Conservation (phyloP, 2,113 vertebrate species). For the Litocranius walleri region DNA sequence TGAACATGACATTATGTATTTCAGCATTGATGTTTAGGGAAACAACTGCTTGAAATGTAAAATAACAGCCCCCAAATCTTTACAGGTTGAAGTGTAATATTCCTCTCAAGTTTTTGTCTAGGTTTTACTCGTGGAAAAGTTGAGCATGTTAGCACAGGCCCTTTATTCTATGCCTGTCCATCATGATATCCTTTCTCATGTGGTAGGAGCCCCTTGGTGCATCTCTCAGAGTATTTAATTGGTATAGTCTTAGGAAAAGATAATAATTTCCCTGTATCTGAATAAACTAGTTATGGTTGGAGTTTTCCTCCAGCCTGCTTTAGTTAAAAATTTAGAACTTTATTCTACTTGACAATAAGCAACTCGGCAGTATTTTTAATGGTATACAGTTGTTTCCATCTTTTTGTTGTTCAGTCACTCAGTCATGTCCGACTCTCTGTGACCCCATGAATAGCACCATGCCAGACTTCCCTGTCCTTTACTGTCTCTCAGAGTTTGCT, state of each 20-base stretch:
- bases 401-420: neutral
- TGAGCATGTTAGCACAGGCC: neutral
- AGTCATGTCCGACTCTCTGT: rapidly evolving
- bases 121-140: neutral
- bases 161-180: neutral
- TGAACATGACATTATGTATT: slow-evolving; percentile 56
- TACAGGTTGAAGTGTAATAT: neutral
- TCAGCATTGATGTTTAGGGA: slow-evolving; percentile 52
- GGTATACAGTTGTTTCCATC: neutral
- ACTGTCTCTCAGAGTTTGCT: neutral
- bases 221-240: neutral
- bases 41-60: slow-evolving; percentile 43
- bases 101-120: neutral
- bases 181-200: neutral
- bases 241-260: neutral
- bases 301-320: neutral
- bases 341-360: neutral
- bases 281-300: neutral
- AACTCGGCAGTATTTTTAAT: neutral
- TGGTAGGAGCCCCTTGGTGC: neutral
- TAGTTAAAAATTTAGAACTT: neutral
- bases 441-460: neutral
- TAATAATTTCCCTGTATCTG: neutral
- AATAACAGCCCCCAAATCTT: neutral
- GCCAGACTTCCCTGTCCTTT: neutral